phyloP scores from a whole-genome alignment of 2,888 invertebrate species.

The Hypena proboscidalis region DNA sequence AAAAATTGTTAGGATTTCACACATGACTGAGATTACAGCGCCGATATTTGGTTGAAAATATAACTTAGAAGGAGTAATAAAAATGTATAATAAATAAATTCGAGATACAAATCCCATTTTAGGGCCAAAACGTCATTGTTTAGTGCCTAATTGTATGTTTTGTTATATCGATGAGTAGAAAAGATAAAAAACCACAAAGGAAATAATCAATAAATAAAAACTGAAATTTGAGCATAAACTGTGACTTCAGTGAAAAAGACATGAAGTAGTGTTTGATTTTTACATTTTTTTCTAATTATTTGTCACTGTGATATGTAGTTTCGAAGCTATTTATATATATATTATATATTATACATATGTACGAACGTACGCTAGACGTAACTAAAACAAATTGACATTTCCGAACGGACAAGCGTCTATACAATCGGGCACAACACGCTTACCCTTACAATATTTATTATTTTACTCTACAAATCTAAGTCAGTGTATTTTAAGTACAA shows the following conservation, averaged over 20 bases:
- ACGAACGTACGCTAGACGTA: constrained; percentile 40
- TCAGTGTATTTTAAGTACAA: constrained; percentile 60
- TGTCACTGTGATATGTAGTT: constrained; percentile 80
- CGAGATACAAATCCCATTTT: constrained; percentile 18
- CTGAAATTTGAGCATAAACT: constrained; percentile 47
- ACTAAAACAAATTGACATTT: constrained; percentile 41
- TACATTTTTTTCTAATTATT: constrained; percentile 61
- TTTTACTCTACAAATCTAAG: constrained; percentile 44
- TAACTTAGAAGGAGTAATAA: neutral
- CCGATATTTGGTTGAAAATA: neutral
- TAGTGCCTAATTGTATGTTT: constrained; percentile 33
- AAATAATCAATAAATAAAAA: constrained; percentile 33
- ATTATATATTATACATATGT: constrained; percentile 34
- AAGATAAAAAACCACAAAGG: constrained; percentile 25
- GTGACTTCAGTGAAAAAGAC: constrained; percentile 50
- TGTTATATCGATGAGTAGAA: constrained; percentile 39
- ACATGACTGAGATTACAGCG: neutral
- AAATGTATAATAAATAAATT: neutral
- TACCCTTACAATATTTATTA: constrained; percentile 41
- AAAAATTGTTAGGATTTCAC: constrained; percentile 19
- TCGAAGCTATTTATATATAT: constrained; percentile 56
- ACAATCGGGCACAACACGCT: constrained; percentile 63
- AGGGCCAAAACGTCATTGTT: constrained; percentile 28
- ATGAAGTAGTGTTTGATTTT: constrained; percentile 41
- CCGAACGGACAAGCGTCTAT: constrained; percentile 56